Evolutionary conservation across 64 coral and sea anemone genomes (phyloP), one percentile per base, ranked within the genome.

Genomic region (Acropora yongei): DNA sequence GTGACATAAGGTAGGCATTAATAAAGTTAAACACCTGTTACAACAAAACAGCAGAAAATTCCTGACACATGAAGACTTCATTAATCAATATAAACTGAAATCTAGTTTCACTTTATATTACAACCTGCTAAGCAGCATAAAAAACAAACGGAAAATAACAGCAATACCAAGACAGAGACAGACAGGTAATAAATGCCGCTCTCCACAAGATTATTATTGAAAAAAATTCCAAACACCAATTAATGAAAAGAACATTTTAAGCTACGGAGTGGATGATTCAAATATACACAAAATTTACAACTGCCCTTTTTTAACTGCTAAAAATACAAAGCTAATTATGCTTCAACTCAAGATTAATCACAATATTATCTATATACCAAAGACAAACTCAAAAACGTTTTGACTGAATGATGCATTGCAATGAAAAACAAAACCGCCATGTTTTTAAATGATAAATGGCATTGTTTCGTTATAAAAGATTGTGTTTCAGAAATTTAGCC

Each of bases 261-360:
- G 76, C 14, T 19, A 78, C 5, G 76, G 76, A 49, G 44, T 78
- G 76, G 47, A 78, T 8, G 44, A 9, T 78, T 78, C 47, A 17
- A 47, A 83, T 7, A 83, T 83, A 7, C 55, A 44, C 16, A 69
- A 0, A 68, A 2, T 84, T 17, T 84, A 84, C 7, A 78, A 78
- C 1, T 78, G 76, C 3, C 12, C 12, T 78, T 78, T 78, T 49
- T 78, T 46, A 49, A 18, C 7, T 48, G 18, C 76, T 1, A 78
- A 48, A 46, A 49, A 78, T 78, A 78, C 76, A 78, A 78, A 49
- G 44, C 18, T 78, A 18, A 78, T 47, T 49, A 48, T 78, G 76
- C 49, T 78, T 47, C 43, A 78, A 78, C 49, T 78, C 44, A 78
- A 78, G 3, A 78, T 78, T 3, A 78, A 78, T 49, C 74, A 76